Percentiles rank a stretch among this genome's conserved stretches.
Evolutionary conservation across 2,113 vertebrate genomes (phyloP).

Genomic region (Petroica traversi): DNA sequence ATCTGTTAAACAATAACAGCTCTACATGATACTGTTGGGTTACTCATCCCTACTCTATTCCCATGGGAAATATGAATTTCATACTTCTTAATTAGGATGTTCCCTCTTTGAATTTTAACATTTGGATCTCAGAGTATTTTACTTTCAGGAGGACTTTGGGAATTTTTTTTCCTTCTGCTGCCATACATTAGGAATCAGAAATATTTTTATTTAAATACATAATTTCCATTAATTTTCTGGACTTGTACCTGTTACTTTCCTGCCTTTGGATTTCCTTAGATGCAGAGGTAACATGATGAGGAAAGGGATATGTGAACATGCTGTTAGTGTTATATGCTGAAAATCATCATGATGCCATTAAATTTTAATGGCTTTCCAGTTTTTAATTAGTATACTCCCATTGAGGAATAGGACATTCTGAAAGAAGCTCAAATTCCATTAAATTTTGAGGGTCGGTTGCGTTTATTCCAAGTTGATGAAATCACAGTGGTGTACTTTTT

Average conservation of each 20-base stretch:
- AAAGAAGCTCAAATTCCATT: neutral
- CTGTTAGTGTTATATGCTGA: neutral
- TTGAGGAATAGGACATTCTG: neutral
- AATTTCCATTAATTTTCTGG: neutral
- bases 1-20: neutral
- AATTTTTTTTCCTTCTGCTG: neutral
- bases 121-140: neutral
- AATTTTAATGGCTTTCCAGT: neutral
- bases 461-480: neutral
- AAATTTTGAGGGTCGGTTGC: neutral
- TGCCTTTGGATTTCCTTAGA: neutral
- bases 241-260: neutral
- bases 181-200: neutral
- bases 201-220: neutral
- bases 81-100: neutral
- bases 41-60: neutral
- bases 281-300: neutral
- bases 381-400: neutral
- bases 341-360: neutral
- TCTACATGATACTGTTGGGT: neutral
- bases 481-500: neutral
- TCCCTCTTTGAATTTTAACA: neutral
- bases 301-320: rapidly evolving
- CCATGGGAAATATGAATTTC: neutral
- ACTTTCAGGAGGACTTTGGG: neutral